These are phyloP conservation scores for Melitaea cinxia DNA, from an alignment of 1,140 invertebrate genomes.

Conservation along the genomic window DNA sequence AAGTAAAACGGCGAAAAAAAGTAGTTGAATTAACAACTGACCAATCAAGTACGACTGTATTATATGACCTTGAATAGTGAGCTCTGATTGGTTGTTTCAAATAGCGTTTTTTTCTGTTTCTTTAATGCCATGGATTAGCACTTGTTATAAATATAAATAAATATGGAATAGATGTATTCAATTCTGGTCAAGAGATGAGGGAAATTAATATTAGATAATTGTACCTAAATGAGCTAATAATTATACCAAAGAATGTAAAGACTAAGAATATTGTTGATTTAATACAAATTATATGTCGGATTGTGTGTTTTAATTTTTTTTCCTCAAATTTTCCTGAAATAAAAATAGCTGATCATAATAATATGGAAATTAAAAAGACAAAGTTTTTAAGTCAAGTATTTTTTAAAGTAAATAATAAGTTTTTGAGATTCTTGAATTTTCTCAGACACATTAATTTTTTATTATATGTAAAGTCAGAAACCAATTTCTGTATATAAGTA, in stretches of 20 bases:
- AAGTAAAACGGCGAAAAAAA: conserved; percentile 5
- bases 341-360: too few relatives aligned
- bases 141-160: conserved; percentile 44
- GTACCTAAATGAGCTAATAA: conserved; percentile 74
- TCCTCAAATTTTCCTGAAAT: neutral
- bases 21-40: conserved; percentile 7
- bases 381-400: too few relatives aligned
- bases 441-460: too few relatives aligned
- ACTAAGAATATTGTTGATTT: conserved; percentile 78
- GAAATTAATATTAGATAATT: conserved; percentile 66
- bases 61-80: neutral
- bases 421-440: too few relatives aligned
- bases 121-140: conserved; percentile 16
- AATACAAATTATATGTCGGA: conserved; percentile 79
- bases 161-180: conserved; percentile 60
- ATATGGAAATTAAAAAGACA: too few relatives aligned
- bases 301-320: conserved; percentile 48
- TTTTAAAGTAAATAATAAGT: too few relatives aligned
- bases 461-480: too few relatives aligned
- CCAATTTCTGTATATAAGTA: too few relatives aligned
- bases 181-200: conserved; percentile 51
- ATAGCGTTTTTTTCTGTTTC: neutral
- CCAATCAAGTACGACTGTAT: conserved; percentile 6
- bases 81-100: conserved; percentile 17
- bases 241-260: conserved; percentile 78